phyloP scores from a whole-genome alignment of 2,797 vertebrate genomes.

The Myripristis murdjan region DNA sequence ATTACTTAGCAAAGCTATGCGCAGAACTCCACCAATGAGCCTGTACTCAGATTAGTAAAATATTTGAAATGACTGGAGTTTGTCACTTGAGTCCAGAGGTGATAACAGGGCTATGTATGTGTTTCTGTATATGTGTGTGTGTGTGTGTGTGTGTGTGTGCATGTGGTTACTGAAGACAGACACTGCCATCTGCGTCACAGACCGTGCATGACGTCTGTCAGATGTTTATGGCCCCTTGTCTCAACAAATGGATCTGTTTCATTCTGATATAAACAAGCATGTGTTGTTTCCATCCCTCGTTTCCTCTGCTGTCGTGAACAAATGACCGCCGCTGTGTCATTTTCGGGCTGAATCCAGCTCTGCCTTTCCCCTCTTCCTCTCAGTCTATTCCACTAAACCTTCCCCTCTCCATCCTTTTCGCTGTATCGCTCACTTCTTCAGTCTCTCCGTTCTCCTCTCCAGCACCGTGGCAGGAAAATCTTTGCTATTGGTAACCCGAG shows the following conservation, averaged over 20 bases:
- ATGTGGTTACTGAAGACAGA: conserved; percentile 50
- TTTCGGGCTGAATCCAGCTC: background rate
- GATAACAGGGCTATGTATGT: conserved; percentile 23
- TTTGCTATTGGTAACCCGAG: conserved; percentile 20
- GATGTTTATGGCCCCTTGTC: conserved; percentile 45
- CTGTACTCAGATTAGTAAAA: conserved; percentile 41
- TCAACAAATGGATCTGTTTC: conserved; percentile 53
- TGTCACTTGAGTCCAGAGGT: conserved; percentile 33
- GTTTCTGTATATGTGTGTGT: conserved; percentile 32
- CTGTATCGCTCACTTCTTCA: background rate
- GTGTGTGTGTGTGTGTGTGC: conserved; percentile 39
- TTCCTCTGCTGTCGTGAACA: background rate
- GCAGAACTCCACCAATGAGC: conserved; percentile 36
- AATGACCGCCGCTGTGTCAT: background rate
- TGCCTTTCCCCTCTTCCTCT: background rate
- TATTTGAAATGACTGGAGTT: conserved; percentile 53
- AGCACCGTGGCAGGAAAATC: conserved; percentile 7
- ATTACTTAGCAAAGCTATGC: conserved; percentile 39
- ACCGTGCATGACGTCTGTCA: conserved; percentile 45
- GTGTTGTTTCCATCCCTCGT: conserved; percentile 11
- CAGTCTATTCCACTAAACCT: conserved; percentile 10
- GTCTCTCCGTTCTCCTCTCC: too few species aligned
- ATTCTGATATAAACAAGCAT: conserved; percentile 12
- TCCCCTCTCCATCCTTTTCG: conserved; percentile 15
- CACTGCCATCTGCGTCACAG: conserved; percentile 71